Conservation (phyloP, 2,888 invertebrate species). For the Boloria selene region DNA sequence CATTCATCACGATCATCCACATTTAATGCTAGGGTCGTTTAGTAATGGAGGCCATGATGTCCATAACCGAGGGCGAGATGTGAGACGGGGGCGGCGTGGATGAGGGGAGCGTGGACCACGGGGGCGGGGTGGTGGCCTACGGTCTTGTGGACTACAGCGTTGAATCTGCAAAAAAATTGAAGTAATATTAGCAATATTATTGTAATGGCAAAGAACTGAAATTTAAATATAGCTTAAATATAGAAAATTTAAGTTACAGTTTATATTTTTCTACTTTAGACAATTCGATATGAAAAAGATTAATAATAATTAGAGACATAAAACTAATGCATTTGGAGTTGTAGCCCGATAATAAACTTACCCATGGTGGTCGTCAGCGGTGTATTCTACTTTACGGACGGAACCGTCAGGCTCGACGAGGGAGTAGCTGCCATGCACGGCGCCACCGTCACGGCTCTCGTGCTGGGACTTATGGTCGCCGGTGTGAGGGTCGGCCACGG, state of each 20-base stretch:
- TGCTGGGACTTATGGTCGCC: constrained; percentile 84
- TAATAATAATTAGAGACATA: too few species aligned
- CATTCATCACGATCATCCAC: constrained; percentile 67
- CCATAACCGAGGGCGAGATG: constrained; percentile 63
- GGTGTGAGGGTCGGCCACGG: constrained; percentile 83
- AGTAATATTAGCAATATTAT: neutral
- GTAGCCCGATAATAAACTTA: constrained; percentile 52
- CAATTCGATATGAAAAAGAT: too few species aligned
- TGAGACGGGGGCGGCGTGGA: constrained; percentile 59
- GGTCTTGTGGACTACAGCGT: constrained; percentile 80
- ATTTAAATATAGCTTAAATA: too few species aligned
- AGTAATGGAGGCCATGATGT: constrained; percentile 74
- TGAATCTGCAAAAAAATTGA: constrained; percentile 64
- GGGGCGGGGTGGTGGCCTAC: constrained; percentile 76
- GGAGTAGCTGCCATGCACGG: constrained; percentile 85
- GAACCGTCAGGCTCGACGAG: constrained; percentile 84
- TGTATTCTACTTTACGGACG: constrained; percentile 84
- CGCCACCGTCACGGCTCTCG: constrained; percentile 84
- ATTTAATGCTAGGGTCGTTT: constrained; percentile 56
- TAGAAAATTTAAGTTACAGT: too few species aligned
- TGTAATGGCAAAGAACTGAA: neutral
- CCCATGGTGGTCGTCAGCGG: constrained; percentile 83
- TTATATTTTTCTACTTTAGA: too few species aligned
- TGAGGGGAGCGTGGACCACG: constrained; percentile 61
- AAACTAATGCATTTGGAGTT: neutral